A percentile compares a stretch with the other conserved stretches of the same genome.
These are phyloP conservation scores for Gandaritis pyraliata DNA, from an alignment of 2,888 invertebrate genomes.

Conservation along the genomic window DNA sequence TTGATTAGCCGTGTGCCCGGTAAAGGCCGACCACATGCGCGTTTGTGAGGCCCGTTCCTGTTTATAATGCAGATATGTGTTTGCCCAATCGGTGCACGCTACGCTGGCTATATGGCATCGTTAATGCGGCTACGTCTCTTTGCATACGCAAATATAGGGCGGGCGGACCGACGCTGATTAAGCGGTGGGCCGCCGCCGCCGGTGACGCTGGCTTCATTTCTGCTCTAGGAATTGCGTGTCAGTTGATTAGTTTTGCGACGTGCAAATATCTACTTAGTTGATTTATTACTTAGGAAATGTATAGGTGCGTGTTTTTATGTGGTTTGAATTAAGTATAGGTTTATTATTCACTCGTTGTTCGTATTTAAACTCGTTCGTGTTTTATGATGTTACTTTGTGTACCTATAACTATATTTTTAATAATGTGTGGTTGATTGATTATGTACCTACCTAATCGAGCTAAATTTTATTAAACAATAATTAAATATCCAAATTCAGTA, in stretches of 20 bases:
- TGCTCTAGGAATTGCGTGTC: slow-evolving; percentile 67
- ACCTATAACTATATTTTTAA: too few relatives aligned
- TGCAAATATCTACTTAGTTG: slow-evolving; percentile 41
- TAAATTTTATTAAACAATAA: too few relatives aligned
- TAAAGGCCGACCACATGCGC: slow-evolving; percentile 83
- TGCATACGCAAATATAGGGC: slow-evolving; percentile 85
- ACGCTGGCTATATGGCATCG: slow-evolving; percentile 84
- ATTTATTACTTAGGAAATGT: slow-evolving; percentile 33
- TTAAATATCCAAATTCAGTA: slow-evolving; percentile 17
- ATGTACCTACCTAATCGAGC: too few relatives aligned
- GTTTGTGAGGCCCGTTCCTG: slow-evolving; percentile 82
- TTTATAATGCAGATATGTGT: slow-evolving; percentile 86
- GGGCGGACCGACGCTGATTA: slow-evolving; percentile 81
- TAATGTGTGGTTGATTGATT: too few relatives aligned
- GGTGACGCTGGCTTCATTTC: slow-evolving; percentile 73
- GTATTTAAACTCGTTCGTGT: too few relatives aligned
- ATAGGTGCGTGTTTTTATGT: slow-evolving; percentile 26
- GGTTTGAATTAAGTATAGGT: slow-evolving; percentile 9
- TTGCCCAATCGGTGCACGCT: slow-evolving; percentile 84
- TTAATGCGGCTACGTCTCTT: slow-evolving; percentile 83
- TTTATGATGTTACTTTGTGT: too few relatives aligned
- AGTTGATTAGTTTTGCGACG: slow-evolving; percentile 69
- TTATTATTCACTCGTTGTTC: too few relatives aligned
- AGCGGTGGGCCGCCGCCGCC: slow-evolving; percentile 68
- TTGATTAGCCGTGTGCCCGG: slow-evolving; percentile 80